Percentiles rank a stretch among this genome's conserved stretches.
Conservation (phyloP, 2,888 invertebrate species). For the Fragum whitleyi region DNA sequence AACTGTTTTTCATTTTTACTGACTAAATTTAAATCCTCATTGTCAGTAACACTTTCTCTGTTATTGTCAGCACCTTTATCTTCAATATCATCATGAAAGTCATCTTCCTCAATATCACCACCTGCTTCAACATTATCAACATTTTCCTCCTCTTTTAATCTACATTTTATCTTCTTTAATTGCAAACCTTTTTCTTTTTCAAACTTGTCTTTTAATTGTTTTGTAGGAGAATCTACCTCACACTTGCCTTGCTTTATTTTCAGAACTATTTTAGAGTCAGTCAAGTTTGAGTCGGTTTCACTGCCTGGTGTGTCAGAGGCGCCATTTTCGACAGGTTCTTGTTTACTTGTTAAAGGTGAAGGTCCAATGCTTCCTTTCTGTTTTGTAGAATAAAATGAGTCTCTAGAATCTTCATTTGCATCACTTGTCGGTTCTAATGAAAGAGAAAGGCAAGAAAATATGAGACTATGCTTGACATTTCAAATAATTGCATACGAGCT, state of each 20-base stretch:
- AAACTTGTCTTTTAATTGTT: conserved; percentile 60
- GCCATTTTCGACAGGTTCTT: conserved; percentile 32
- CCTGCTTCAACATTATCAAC: no score
- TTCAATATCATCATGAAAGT: background rate
- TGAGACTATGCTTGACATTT: no score
- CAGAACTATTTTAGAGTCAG: conserved; percentile 36
- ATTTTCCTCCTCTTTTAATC: conserved; percentile 65
- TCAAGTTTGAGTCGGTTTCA: conserved; percentile 5
- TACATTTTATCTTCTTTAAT: conserved; percentile 75
- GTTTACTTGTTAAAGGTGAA: conserved; percentile 57
- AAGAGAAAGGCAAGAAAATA: background rate
- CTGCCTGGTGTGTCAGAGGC: conserved; percentile 16
- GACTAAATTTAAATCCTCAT: background rate
- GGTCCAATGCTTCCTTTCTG: conserved; percentile 58
- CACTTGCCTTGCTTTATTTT: conserved; percentile 49
- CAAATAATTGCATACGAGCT: no score
- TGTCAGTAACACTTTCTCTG: background rate
- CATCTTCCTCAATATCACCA: no score
- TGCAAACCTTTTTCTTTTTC: conserved; percentile 62
- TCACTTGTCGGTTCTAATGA: conserved; percentile 58
- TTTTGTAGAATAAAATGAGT: conserved; percentile 47
- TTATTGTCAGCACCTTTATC: background rate
- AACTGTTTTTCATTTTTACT: background rate
- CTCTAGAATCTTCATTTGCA: conserved; percentile 58
- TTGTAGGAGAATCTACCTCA: conserved; percentile 51